Evolutionary conservation across 2,797 vertebrate species (phyloP).

Genomic region (Spatula clypeata): DNA sequence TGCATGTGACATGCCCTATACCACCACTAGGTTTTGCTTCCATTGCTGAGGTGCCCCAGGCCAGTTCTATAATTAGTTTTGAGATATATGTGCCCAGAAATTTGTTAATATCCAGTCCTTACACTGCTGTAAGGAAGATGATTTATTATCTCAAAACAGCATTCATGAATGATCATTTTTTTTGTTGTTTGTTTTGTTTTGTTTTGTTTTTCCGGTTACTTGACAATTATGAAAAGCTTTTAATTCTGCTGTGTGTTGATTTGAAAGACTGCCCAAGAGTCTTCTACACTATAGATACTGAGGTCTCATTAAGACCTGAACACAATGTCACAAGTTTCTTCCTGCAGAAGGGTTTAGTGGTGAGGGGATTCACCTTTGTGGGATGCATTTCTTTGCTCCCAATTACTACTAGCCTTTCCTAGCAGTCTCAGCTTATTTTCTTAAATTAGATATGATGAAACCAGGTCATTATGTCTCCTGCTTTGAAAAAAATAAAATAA

Average conservation of each 20-base stretch:
- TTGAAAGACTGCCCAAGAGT: background rate
- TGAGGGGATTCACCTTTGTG: background rate
- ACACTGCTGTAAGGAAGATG: background rate
- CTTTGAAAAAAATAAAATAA: accelerated
- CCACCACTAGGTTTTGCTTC: background rate
- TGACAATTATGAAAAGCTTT: background rate
- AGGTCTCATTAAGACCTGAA: background rate
- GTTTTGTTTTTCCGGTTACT: background rate
- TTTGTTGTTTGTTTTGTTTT: background rate
- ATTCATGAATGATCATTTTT: background rate
- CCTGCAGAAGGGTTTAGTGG: background rate
- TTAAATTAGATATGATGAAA: background rate
- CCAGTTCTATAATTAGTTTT: background rate
- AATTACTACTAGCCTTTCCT: background rate
- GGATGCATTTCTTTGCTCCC: background rate
- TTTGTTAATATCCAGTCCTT: background rate
- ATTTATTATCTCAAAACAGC: background rate
- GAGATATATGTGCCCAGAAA: background rate
- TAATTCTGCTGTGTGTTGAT: background rate
- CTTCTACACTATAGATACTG: background rate
- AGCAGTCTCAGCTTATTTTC: background rate
- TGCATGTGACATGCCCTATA: background rate
- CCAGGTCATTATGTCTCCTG: background rate
- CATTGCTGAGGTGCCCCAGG: background rate
- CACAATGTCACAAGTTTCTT: background rate